Percentiles rank a stretch among this genome's conserved stretches.
phyloP scores from a whole-genome alignment of 2,888 invertebrate genomes.

The Sicus ferrugineus region DNA sequence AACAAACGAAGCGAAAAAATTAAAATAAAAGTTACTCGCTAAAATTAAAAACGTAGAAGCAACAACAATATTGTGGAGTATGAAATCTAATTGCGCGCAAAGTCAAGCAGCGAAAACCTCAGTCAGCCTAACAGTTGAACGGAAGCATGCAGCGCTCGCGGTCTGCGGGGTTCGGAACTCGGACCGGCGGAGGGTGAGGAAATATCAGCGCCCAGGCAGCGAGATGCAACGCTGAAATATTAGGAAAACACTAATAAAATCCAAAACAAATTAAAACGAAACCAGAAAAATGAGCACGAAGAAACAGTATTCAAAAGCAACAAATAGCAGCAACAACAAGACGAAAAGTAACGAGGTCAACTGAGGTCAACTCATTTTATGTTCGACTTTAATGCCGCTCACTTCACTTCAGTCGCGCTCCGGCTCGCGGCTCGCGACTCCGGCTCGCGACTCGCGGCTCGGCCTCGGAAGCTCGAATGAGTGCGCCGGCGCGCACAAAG shows the following conservation, averaged over 20 bases:
- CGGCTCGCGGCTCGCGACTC: slow-evolving; percentile 11
- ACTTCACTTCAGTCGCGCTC: slow-evolving; percentile 21
- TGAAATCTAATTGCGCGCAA: slow-evolving; percentile 29
- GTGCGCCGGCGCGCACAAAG: slow-evolving; percentile 19
- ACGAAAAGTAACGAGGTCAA: slow-evolving; percentile 54
- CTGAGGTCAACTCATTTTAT: slow-evolving; percentile 61
- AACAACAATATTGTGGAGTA: slow-evolving; percentile 19
- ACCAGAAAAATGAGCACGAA: slow-evolving; percentile 12
- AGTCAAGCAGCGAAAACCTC: slow-evolving; percentile 20
- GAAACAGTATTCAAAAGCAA: slow-evolving; percentile 31
- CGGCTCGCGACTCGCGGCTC: slow-evolving; percentile 11
- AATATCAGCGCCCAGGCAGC: not conserved
- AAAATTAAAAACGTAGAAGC: slow-evolving; percentile 3
- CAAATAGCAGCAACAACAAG: slow-evolving; percentile 35
- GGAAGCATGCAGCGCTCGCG: not conserved
- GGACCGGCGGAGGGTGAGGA: not conserved
- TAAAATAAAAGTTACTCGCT: not conserved
- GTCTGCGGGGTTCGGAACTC: not conserved
- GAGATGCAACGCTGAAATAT: slow-evolving; percentile 15
- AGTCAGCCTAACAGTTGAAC: slow-evolving; percentile 10
- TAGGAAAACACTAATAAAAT: not conserved
- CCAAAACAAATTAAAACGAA: not conserved
- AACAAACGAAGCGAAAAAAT: slow-evolving; percentile 16
- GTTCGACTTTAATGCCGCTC: slow-evolving; percentile 46
- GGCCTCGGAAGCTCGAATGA: slow-evolving; percentile 3